These are phyloP conservation scores for Chaetorhynchus papuensis DNA, from an alignment of 2,113 vertebrate species.

Conservation along the genomic window DNA sequence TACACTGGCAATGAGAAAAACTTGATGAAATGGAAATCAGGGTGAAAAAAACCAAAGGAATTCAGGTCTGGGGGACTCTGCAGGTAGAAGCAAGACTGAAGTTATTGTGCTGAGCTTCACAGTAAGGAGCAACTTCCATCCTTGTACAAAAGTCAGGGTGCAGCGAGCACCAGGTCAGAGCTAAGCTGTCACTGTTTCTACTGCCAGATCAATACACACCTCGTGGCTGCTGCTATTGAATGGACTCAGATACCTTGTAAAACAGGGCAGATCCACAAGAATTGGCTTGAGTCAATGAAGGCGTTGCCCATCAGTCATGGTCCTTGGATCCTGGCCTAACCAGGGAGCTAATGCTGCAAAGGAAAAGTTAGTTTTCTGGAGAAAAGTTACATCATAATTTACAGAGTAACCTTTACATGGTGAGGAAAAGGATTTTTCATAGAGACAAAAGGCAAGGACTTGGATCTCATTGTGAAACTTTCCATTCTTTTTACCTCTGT, in stretches of 20 bases:
- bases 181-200: neutral
- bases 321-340: neutral
- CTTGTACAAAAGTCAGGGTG: neutral
- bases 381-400: neutral
- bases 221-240: neutral
- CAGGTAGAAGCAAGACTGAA: neutral
- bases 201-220: neutral
- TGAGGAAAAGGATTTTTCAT: neutral
- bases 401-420: neutral
- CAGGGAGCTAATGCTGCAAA: neutral
- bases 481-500: constrained; percentile 6
- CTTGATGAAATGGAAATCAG: neutral
- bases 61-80: neutral
- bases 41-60: neutral
- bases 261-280: neutral
- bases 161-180: neutral
- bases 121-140: neutral
- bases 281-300: neutral
- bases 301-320: fast-evolving
- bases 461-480: neutral
- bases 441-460: neutral
- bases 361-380: neutral
- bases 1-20: neutral
- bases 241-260: neutral
- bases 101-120: neutral